A percentile compares a stretch with the other conserved stretches of the same genome.
Evolutionary conservation across 1,140 invertebrate genomes (phyloP).

Genomic region (Sinonovacula constricta): DNA sequence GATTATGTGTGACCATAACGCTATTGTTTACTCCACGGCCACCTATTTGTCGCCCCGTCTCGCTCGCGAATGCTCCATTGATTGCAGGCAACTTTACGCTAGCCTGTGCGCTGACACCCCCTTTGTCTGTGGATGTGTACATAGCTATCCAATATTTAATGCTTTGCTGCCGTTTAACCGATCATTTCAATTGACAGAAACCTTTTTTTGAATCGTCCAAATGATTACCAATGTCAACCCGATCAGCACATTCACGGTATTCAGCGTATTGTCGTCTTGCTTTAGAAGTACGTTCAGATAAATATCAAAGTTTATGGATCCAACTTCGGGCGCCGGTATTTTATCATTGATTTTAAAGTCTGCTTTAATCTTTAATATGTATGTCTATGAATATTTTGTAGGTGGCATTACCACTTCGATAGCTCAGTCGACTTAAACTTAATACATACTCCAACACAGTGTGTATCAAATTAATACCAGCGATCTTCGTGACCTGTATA

Average conservation of each 20-base stretch:
- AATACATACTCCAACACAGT: too few relatives aligned
- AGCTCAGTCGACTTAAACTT: too few relatives aligned
- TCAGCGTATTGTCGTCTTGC: not conserved
- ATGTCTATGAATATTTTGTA: too few relatives aligned
- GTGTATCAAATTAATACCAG: too few relatives aligned
- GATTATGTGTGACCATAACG: slow-evolving; percentile 40
- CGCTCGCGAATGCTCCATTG: not conserved
- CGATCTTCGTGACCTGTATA: too few relatives aligned
- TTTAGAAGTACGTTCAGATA: not conserved
- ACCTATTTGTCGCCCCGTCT: not conserved
- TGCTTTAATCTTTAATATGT: too few relatives aligned
- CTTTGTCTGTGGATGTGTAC: not conserved
- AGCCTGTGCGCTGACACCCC: not conserved
- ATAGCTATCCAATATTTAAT: not conserved
- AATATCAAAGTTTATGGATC: not conserved
- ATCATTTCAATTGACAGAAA: not conserved
- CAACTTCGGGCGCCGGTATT: not conserved
- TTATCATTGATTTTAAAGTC: slow-evolving; percentile 1
- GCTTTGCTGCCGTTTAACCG: not conserved
- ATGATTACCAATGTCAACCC: not conserved
- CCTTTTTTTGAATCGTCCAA: not conserved
- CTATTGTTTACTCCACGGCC: not conserved
- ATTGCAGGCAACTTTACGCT: not conserved
- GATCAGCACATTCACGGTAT: not conserved
- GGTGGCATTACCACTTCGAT: too few relatives aligned